Base-by-base conservation (phyloP, 2,888 invertebrate species). In the Drosophila birchii region DNA sequence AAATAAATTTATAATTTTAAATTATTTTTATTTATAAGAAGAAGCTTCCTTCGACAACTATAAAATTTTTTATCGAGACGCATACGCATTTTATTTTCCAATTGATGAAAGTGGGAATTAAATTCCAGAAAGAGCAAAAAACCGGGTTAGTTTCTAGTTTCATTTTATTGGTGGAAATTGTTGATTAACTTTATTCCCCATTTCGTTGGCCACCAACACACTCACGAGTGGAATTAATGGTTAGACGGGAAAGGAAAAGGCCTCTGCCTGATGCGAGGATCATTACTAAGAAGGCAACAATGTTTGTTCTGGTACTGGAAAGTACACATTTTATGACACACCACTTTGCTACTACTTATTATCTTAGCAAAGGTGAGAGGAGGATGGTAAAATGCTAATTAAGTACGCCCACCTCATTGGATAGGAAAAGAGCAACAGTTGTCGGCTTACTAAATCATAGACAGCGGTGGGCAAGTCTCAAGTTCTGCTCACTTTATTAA, bases 71-170 rank as follows among this genome's bases (percentile, higher is more conserved):
- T 16, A 43, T 32, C n/a, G 16, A 36, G 26, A 43, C 12, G 53
- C 57, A 62, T 26, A 16, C 32, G 51, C 67, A 78, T 55, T 61
- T 36, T n/a, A 34, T 44, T 44, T 26, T 61, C 49, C 61, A 51
- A 64, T 74, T 79, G 74, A 80, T 80, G 79, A 85, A 81, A 81
- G 82, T 85, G 74, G 71, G 85, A 80, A 85, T 79, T 9, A 36
- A 36, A 51, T 51, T 16, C 6, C 16, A 51, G 85, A 78, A 78
- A 70, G 36, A 43, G 18, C 59, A 26, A 26, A 26, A 26, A 26
- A 3, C 26, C 23, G 4, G 23, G 23, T 4, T 45, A 70, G 70
- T 80, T 76, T 78, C 70, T 68, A 51, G 72, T 51, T 47, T 49
- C 41, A 63, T 66, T 73, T 79, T 82, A 79, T 82, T 86, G 66